phyloP scores from a whole-genome alignment of 2,113 vertebrate species.

The Pterophyllum scalare region DNA sequence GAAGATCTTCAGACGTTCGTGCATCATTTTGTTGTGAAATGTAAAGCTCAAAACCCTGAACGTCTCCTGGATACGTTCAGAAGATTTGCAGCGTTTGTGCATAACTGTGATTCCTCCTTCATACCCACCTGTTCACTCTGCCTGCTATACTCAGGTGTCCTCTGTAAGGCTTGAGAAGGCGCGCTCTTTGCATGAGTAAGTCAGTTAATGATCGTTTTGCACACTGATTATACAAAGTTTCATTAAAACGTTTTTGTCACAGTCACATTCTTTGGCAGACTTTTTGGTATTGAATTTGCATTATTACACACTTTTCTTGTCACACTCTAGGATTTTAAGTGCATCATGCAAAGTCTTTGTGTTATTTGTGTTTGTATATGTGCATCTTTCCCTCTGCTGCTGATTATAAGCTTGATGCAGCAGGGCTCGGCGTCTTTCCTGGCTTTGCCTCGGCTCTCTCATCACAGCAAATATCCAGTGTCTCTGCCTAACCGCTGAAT shows the following conservation, averaged over 20 bases:
- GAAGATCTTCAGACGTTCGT: too few relatives aligned
- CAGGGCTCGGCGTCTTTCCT: not conserved
- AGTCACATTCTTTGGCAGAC: not conserved
- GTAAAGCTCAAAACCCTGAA: too few relatives aligned
- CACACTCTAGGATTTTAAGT: not conserved
- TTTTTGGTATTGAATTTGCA: not conserved
- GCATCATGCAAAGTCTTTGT: not conserved
- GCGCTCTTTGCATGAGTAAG: not conserved
- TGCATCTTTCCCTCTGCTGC: not conserved
- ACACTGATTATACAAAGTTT: not conserved
- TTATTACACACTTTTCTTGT: not conserved
- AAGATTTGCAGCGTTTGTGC: too few relatives aligned
- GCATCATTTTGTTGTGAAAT: too few relatives aligned
- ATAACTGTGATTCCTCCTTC: too few relatives aligned
- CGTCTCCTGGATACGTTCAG: too few relatives aligned
- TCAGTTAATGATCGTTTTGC: not conserved
- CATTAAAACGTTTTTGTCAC: not conserved
- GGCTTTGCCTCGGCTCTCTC: constrained; percentile 16
- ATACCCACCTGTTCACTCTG: too few relatives aligned
- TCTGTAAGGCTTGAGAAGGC: not conserved
- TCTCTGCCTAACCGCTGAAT: constrained; percentile 54
- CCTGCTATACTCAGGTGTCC: too few relatives aligned
- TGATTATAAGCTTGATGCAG: not conserved
- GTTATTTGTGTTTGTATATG: not conserved
- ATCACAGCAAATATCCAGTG: constrained; percentile 41